Conservation (phyloP, 2,888 invertebrate species). For the Charanyca ferruginea region DNA sequence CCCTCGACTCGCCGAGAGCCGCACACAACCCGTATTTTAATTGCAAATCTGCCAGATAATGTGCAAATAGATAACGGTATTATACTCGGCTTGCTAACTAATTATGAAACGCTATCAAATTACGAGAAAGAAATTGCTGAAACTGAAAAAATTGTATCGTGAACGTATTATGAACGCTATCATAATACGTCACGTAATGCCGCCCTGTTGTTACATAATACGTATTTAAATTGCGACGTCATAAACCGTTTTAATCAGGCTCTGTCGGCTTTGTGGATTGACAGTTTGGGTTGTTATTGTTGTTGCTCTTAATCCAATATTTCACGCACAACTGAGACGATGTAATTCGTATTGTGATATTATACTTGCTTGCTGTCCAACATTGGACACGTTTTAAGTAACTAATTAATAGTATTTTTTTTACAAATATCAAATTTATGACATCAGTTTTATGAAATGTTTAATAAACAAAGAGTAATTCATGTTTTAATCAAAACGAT, state of each 20-base stretch:
- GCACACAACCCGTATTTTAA: slow-evolving; percentile 89
- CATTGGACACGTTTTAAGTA: slow-evolving; percentile 6
- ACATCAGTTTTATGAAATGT: slow-evolving; percentile 12
- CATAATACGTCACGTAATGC: slow-evolving; percentile 40
- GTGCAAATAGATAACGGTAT: slow-evolving; percentile 91
- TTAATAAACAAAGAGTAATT: slow-evolving; percentile 24
- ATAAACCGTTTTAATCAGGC: slow-evolving; percentile 54
- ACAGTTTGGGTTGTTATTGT: slow-evolving; percentile 50
- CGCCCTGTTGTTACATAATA: slow-evolving; percentile 47
- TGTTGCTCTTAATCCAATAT: slow-evolving; percentile 46
- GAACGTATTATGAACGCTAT: slow-evolving; percentile 29
- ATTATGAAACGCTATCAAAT: slow-evolving; percentile 86
- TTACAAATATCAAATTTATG: slow-evolving; percentile 2
- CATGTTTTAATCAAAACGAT: slow-evolving; percentile 45
- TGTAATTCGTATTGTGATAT: slow-evolving; percentile 17
- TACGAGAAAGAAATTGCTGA: slow-evolving; percentile 68
- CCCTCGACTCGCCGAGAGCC: slow-evolving; percentile 72
- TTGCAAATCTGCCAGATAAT: slow-evolving; percentile 91
- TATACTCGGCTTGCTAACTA: slow-evolving; percentile 88
- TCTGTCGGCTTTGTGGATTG: slow-evolving; percentile 48
- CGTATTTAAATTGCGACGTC: slow-evolving; percentile 49
- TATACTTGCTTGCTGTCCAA: slow-evolving; percentile 8
- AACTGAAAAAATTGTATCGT: slow-evolving; percentile 57
- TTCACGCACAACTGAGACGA: slow-evolving; percentile 26
- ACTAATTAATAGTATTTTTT: background rate